These are phyloP conservation scores for Zalophus californianus DNA, from an alignment of 2,797 vertebrate species.

Conservation along the genomic window DNA sequence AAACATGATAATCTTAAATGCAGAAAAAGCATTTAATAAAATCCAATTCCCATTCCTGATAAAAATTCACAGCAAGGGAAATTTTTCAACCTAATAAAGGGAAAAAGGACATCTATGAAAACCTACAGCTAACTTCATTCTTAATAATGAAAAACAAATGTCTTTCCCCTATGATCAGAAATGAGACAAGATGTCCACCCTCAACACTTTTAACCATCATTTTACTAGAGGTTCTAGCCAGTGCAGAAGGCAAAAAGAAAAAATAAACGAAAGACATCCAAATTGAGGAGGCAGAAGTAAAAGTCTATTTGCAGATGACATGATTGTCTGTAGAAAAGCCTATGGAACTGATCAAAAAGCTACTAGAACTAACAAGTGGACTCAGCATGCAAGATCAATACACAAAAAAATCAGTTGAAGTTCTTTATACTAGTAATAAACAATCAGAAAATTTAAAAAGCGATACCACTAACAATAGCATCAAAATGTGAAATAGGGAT, in stretches of 20 bases:
- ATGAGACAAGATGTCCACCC: neutral
- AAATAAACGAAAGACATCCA: neutral
- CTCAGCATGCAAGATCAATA: neutral
- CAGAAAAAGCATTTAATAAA: constrained; percentile 23
- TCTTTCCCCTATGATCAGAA: neutral
- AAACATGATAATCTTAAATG: neutral
- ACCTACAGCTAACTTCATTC: neutral
- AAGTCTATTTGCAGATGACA: neutral
- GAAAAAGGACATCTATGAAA: neutral
- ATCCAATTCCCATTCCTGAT: neutral
- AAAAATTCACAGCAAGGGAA: neutral
- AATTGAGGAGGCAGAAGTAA: neutral
- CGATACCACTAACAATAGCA: neutral
- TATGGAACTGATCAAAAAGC: neutral
- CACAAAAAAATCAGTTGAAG: neutral
- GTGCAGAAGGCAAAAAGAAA: neutral
- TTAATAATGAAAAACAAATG: neutral
- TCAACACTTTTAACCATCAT: neutral
- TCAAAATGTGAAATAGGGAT: neutral
- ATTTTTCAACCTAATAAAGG: neutral
- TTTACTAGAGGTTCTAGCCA: neutral
- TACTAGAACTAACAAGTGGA: neutral
- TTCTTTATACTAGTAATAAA: neutral
- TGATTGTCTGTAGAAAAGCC: neutral
- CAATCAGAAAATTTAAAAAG: neutral